Evolutionary conservation across 2,113 vertebrate species (phyloP), one percentile per base, ranked within the genome.

Genomic region (Brachypodius melanocephalos): DNA sequence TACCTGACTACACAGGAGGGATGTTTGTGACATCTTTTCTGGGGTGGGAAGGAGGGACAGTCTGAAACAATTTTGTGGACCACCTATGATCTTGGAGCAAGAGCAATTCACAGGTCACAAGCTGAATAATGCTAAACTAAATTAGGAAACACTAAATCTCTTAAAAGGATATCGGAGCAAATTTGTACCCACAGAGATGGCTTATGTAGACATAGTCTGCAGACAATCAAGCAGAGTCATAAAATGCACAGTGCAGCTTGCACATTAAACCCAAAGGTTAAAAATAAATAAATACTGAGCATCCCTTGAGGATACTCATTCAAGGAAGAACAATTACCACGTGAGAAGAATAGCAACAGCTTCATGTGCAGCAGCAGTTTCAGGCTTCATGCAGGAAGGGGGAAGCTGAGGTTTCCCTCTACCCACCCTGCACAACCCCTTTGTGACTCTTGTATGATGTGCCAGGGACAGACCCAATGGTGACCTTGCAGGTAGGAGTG

Each of bases 11-110:
- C 12, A 45, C 18, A 48, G 73, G 9, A 73, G 13, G 10, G 6
- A 7, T 49, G 4, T 17, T 57, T 55, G 22, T 17, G 9, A 17
- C 14, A 17, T 25, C 19, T 45, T 21, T 45, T n/a, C 16, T 11
- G 7, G 6, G 16, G 1, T 42, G 1, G 6, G 8, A 26, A 2
- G 1, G 8, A 34, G 5, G 14, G 2, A 1, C 1, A 20, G n/a
- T 32, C 31, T 42, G 31, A 22, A 73, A 32, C 61, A 31, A 77
- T 61, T 72, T 59, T 40, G 24, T 63, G 71, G n/a, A 91, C 59
- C 25, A 48, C 17, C 19, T 80, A 40, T 84, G 26, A 59, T 52
- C 10, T 68, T 90, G 49, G 14, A 79, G 45, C 38, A 93, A 45
- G 32, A 90, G 57, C 12, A 82, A 54, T 75, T 90, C 40, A 63